These are phyloP conservation scores for Smithornis capensis DNA, from an alignment of 2,113 vertebrate species.

Conservation along the genomic window DNA sequence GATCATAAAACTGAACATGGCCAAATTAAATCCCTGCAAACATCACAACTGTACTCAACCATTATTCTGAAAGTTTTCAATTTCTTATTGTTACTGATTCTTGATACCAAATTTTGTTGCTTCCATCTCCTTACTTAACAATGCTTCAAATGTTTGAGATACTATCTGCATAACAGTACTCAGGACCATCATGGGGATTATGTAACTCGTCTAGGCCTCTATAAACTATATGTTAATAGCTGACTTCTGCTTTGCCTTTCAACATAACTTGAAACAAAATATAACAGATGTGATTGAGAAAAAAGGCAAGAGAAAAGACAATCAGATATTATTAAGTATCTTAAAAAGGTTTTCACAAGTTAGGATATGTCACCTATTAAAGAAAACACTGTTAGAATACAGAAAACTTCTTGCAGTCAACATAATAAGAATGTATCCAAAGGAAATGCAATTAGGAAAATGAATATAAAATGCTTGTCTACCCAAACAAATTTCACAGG, in stretches of 20 bases:
- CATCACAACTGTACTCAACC: background rate
- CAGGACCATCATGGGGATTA: background rate
- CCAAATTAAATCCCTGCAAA: background rate
- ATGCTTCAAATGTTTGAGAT: background rate
- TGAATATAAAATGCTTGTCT: background rate
- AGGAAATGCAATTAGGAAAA: background rate
- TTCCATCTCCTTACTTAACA: background rate
- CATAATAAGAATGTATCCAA: background rate
- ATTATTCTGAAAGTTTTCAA: background rate
- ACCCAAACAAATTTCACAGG: background rate
- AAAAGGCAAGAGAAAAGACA: background rate
- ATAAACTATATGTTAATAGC: background rate
- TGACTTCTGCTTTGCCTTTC: background rate
- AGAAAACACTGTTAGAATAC: background rate
- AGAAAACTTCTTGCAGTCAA: background rate
- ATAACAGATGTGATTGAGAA: background rate
- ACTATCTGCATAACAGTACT: background rate
- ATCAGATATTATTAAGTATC: background rate
- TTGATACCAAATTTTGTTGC: background rate
- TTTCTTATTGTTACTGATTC: fast-evolving
- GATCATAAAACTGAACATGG: background rate
- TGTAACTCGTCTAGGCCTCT: background rate
- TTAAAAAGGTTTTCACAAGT: background rate
- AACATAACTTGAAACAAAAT: background rate
- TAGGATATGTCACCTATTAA: background rate